Evolutionary conservation across 2,888 invertebrate genomes (phyloP), one percentile per base, ranked within the genome.

Genomic region (Hypsopygia costalis): DNA sequence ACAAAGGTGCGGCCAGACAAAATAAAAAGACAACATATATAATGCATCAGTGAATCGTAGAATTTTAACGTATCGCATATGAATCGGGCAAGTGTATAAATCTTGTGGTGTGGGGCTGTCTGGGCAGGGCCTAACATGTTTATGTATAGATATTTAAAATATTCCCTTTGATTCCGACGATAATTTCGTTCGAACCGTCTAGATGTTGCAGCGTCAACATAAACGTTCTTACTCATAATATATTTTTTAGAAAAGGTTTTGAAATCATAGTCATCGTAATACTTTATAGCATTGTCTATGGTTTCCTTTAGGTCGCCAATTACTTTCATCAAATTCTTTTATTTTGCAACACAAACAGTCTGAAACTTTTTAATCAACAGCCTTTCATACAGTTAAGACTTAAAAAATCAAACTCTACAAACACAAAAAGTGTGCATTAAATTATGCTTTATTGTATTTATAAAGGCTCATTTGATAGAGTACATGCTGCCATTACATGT

Each of bases 111-210:
- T 67, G 76, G 58, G 76, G 62, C 69, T 64, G 86, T 83, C 85
- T 83, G 83, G 81, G 49, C 64, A 52, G 58, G 51, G 68, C 69
- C 70, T 69, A 69, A 33, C 39, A 62, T 74, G 73, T 68, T 71
- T 77, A 73, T 81, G 77, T 81, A 76, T 81, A 81, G 73, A 77
- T 80, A 82, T 87, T 86, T 83, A 80, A 88, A 86, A 87, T 88
- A 87, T 89, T 88, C 87, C 77, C 87, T 89, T 89, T 89, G 88
- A 89, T 88, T 78, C 79, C 69, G 70, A 86, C 80, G 86, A 86
- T 89, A 87, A 88, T 87, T 86, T 81, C 69, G 76, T 78, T 80
- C 69, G 72, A 68, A 67, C 52, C 54, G 69, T 65, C 68, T 54
- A 61, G 51, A 52, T 56, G 49, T 47, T 47, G 68, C 69, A 81